Conservation (phyloP, 2,113 vertebrate species). For the Vidua chalybeata region DNA sequence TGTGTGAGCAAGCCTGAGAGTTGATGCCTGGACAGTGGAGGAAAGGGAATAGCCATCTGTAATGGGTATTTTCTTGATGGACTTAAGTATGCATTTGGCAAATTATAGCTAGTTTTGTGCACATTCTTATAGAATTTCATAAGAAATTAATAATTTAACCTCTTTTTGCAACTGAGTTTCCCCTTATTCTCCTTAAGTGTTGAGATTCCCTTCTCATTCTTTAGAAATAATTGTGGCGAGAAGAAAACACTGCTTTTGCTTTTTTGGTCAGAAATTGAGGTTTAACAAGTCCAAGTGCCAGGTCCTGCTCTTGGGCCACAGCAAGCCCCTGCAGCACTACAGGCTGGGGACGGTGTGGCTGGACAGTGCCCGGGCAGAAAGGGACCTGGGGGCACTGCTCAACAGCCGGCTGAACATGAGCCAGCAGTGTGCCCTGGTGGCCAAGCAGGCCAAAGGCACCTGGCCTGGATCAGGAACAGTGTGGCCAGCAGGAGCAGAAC, state of each 20-base stretch:
- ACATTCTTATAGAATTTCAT: background rate
- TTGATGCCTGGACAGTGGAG: background rate
- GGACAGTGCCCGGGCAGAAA: background rate
- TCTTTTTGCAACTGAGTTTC: background rate
- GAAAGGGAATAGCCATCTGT: background rate
- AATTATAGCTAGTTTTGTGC: background rate
- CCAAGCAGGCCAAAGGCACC: background rate
- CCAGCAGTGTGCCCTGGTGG: background rate
- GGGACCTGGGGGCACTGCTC: background rate
- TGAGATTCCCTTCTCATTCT: background rate
- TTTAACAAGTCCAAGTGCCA: background rate
- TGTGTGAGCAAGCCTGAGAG: background rate
- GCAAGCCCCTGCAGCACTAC: background rate
- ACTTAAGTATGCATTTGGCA: background rate
- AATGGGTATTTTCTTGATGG: background rate
- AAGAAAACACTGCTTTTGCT: background rate
- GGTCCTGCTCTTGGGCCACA: background rate
- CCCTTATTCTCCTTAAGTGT: background rate
- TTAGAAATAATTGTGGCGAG: background rate
- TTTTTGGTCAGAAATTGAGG: background rate
- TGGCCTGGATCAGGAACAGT: background rate
- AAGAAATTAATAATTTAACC: background rate
- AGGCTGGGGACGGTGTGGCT: background rate
- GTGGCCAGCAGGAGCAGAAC: background rate
- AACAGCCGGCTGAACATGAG: fast-evolving